Evolutionary conservation across 2,113 vertebrate genomes (phyloP), one percentile per base, ranked within the genome.

Genomic region (Pteropus alecto): DNA sequence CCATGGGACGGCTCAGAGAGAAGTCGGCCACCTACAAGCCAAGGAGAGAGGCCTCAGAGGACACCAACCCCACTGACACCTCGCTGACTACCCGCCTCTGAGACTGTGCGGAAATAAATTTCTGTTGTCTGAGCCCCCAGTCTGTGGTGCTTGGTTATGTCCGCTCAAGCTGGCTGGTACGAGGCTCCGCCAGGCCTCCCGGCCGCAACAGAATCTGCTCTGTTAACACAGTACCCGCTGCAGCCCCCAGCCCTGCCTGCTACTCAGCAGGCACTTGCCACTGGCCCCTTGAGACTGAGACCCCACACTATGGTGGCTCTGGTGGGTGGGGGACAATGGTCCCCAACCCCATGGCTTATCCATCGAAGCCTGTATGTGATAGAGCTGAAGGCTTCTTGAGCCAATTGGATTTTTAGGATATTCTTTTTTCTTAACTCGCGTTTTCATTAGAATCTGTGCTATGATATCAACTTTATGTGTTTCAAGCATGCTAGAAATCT

Each of bases 141-240:
- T 5, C 19, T 0, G 24, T 3, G 54, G 22, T 15, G 19, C 12
- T 11, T 1, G 16, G 46, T 65, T 4, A 1, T 0, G 9, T 21
- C 38, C 16, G 30, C 14, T 12, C 6, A 0, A 4, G 63, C 13
- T 19, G 43, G 11, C 30, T 1, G 16, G 9, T 5, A 1, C 15
- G 10, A 28, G 63, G n/a, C 9, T 13, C n/a, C 5, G 11, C 54
- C 24, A 4, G 30, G 48, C 41, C 13, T 38, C 65, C 9, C 26
- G 0, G 51, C 48, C 38, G 33, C 38, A 18, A 0, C 30, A 33
- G 24, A 30, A 51, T 0, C 81, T n/a, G 60, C 61, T 7, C 38
- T 5, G 26, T 0, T 8, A 3, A 0, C 24, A 33, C 0, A 0
- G 4, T 1, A 26, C 5, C 12, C 14, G 22, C 9, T 35, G 41